These are phyloP conservation scores for Molossus alvarezi DNA, from an alignment of 2,797 vertebrate genomes.

Conservation along the genomic window DNA sequence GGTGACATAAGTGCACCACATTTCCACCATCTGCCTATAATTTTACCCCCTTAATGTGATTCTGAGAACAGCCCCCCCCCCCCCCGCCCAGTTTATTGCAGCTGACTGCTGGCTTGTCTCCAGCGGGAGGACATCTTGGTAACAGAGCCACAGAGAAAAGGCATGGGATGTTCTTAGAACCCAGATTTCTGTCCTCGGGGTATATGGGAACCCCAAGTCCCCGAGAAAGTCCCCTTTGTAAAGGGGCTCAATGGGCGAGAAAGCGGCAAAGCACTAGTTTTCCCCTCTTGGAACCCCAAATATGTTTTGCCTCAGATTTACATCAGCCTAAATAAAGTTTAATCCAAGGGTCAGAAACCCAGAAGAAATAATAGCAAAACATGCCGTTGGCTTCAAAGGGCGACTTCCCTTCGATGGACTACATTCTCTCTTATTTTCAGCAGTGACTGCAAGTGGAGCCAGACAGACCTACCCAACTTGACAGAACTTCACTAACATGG, in stretches of 20 bases:
- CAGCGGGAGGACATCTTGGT: neutral
- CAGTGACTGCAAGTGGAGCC: neutral
- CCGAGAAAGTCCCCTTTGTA: neutral
- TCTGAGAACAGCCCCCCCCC: neutral
- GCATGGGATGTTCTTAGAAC: neutral
- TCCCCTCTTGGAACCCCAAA: neutral
- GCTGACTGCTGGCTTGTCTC: slow-evolving; percentile 19
- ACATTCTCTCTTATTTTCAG: slow-evolving; percentile 16
- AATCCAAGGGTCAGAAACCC: neutral
- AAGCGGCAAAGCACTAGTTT: neutral
- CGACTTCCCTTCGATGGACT: neutral
- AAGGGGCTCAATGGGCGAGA: neutral
- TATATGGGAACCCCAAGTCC: neutral
- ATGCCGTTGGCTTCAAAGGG: neutral
- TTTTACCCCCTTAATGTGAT: neutral
- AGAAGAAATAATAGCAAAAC: neutral
- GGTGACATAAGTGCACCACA: neutral
- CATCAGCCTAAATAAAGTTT: neutral
- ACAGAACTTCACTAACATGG: neutral
- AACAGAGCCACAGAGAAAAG: neutral
- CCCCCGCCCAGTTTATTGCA: neutral
- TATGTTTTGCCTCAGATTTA: slow-evolving; percentile 24
- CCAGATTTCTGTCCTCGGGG: neutral
- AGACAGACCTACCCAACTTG: neutral
- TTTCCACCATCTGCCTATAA: neutral